Conservation (phyloP, 2,797 vertebrate species). For the Diplodus sargus region DNA sequence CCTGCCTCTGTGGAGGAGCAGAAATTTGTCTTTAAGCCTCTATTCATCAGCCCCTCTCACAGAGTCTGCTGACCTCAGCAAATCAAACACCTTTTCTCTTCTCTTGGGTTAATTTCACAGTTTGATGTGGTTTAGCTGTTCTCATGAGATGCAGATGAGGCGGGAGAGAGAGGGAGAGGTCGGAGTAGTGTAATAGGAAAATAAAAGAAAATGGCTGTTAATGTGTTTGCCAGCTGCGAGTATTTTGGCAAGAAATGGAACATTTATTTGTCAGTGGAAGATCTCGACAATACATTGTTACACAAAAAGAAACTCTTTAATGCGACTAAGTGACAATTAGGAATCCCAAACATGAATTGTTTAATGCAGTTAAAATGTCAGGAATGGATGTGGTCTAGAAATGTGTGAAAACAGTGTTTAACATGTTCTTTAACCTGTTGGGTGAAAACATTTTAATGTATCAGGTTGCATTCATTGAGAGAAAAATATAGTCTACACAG, state of each 20-base stretch:
- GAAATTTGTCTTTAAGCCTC: conserved; percentile 38
- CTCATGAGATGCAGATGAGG: conserved; percentile 33
- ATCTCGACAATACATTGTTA: conserved; percentile 6
- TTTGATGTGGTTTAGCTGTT: conserved; percentile 36
- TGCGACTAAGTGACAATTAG: neutral
- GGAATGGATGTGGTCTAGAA: neutral
- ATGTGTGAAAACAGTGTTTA: neutral
- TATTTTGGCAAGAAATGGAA: neutral
- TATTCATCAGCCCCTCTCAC: conserved; percentile 21
- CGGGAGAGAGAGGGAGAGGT: neutral
- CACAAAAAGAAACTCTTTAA: neutral
- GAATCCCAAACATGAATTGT: neutral
- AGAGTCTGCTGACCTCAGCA: conserved; percentile 31
- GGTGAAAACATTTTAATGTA: neutral
- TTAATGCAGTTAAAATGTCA: neutral
- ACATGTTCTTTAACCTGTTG: neutral
- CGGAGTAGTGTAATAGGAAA: neutral
- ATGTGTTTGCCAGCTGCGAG: conserved; percentile 15
- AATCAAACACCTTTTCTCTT: conserved; percentile 1
- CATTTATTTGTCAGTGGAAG: neutral
- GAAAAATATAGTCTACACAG: neutral
- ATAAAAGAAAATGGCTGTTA: conserved; percentile 9
- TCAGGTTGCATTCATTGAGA: neutral
- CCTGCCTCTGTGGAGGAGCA: conserved; percentile 19
- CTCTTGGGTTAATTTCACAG: conserved; percentile 20